Evolutionary conservation across 2,113 vertebrate genomes (phyloP), one percentile per base, ranked within the genome.

Genomic region (Thamnaconus septentrionalis): DNA sequence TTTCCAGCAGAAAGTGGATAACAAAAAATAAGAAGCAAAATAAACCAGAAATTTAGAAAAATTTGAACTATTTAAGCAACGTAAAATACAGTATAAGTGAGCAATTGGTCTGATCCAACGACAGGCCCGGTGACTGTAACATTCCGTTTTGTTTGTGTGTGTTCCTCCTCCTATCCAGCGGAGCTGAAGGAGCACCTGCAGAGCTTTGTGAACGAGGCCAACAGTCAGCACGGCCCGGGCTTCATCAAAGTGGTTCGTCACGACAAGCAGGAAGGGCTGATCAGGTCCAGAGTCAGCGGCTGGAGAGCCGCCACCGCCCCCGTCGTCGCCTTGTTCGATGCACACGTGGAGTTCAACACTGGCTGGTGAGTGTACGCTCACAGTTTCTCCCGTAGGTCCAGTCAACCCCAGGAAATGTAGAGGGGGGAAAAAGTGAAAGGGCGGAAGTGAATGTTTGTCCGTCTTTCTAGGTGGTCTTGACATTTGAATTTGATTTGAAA

Each of bases 201-300:
- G 3, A 91, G 92, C 46, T 94, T 95, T 0, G 95, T 99, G 51
- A 92, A 94, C 0, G 94, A 95, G 59, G 92, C 92, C 56, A 98
- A 98, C 0, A 46, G 75, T 41, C 93, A 69, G 67, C 94, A 79
- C 4, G 78, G 90, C 59, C 91, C 93, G 0, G 94, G 90, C 0
- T 97, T 99, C 89, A 93, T 98, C 81, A 98, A 98, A 85, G 73
- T 98, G 2, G 93, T 99, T 53, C 92, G 91, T 3, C 97, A 99
- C 66, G 89, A 80, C 74, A 94, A 91, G 72, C 97, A 96, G 79
- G 96, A 98, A 63, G 97, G 97, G 1, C 92, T 99, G 75, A 98
- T 98, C 80, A 91, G 96, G 0, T 94, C 96, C 10, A 88, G 97
- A 2, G 96, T 99, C 66, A 96, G 95, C 0, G 97, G 97, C 4